Evolutionary conservation across 2,113 vertebrate genomes (phyloP).

Genomic region (Poeciliopsis prolifica): DNA sequence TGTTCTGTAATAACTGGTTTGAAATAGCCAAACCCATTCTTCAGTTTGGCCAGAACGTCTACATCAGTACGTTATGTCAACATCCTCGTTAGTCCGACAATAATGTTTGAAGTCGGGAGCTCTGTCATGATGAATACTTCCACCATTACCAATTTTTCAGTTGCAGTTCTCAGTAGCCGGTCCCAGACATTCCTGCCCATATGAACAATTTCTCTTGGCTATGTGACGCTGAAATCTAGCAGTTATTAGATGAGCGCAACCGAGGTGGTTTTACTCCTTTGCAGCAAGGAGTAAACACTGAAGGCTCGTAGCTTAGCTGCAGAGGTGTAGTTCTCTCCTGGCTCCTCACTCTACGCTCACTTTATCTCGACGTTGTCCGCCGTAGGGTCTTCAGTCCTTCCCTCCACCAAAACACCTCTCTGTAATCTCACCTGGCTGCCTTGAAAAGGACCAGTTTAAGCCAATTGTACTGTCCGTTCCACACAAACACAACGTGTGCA

Average conservation of each 20-base stretch:
- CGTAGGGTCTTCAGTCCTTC: conserved; percentile 14
- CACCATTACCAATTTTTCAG: not conserved
- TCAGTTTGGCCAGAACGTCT: not conserved
- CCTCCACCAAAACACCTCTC: conserved; percentile 38
- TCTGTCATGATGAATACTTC: not conserved
- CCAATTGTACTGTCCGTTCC: conserved; percentile 48
- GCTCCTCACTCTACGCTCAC: not conserved
- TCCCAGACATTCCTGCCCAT: too few species aligned
- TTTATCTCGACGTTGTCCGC: conserved; percentile 15
- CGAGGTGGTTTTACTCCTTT: too few species aligned
- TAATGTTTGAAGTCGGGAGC: not conserved
- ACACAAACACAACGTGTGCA: conserved; percentile 53
- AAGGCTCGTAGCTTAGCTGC: too few species aligned
- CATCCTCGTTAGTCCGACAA: not conserved
- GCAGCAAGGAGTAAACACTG: too few species aligned
- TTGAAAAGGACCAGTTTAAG: conserved; percentile 36
- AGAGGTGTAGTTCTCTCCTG: not conserved
- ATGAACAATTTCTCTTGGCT: too few species aligned
- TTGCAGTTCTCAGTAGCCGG: too few species aligned
- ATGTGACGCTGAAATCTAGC: too few species aligned
- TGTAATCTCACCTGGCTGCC: conserved; percentile 63
- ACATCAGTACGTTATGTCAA: not conserved
- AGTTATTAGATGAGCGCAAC: too few species aligned
- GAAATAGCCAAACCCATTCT: not conserved
- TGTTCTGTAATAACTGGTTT: not conserved